Evolutionary conservation across 2,797 vertebrate genomes (phyloP).

Genomic region (Rhabdophis nuchalis): DNA sequence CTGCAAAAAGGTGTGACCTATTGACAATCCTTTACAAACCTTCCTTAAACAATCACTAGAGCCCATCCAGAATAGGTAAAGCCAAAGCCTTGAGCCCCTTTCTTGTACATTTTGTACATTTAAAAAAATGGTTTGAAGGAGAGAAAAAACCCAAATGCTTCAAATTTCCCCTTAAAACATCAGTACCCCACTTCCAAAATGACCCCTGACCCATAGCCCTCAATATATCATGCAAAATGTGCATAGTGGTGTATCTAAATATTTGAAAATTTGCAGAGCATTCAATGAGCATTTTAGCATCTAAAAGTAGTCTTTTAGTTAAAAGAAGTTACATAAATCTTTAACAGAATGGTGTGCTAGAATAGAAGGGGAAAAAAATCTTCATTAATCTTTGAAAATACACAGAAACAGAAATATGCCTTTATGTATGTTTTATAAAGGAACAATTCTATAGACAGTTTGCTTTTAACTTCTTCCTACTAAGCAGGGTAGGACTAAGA

Average conservation of each 20-base stretch:
- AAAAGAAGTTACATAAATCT: background rate
- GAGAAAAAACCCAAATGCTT: background rate
- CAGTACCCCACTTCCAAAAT: background rate
- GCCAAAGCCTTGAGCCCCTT: background rate
- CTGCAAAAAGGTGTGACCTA: background rate
- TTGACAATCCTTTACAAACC: background rate
- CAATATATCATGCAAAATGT: background rate
- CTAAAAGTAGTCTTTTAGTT: background rate
- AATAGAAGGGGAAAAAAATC: background rate
- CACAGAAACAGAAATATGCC: background rate
- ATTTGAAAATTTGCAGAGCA: background rate
- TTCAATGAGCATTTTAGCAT: background rate
- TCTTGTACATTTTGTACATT: background rate
- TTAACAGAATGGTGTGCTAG: background rate
- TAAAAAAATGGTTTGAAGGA: background rate
- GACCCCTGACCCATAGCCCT: background rate
- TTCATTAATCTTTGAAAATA: background rate
- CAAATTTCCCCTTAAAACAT: background rate
- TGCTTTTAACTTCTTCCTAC: background rate
- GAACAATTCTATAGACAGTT: background rate
- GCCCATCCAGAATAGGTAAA: background rate
- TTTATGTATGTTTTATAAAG: background rate
- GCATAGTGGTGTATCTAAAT: background rate
- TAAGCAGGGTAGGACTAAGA: background rate
- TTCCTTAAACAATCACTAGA: background rate